Evolutionary conservation across 2,888 invertebrate species (phyloP).

Genomic region (Auanema sp.): DNA sequence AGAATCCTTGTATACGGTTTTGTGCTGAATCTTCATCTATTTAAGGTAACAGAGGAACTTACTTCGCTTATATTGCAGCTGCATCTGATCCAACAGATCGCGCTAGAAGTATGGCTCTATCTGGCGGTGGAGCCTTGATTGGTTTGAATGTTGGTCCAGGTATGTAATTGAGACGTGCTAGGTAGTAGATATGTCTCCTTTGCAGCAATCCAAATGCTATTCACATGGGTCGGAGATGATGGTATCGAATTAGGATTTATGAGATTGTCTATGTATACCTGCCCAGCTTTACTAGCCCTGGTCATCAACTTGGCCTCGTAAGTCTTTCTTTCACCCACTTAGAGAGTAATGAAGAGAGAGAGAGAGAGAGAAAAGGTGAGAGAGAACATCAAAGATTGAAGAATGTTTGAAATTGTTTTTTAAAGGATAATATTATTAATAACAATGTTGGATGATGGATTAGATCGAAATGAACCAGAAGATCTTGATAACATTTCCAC

Average conservation of each 20-base stretch:
- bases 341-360: too few species aligned
- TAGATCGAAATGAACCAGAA: conserved; percentile 16
- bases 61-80: conserved; percentile 33
- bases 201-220: conserved; percentile 32
- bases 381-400: neutral
- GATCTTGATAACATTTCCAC: conserved; percentile 13
- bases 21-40: neutral
- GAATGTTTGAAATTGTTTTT: neutral
- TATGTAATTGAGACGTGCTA: conserved; percentile 1
- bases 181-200: neutral
- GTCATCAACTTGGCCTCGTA: conserved; percentile 29
- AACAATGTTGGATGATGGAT: conserved; percentile 14
- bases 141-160: conserved; percentile 42
- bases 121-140: conserved; percentile 41
- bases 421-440: conserved; percentile 14
- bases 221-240: conserved; percentile 41
- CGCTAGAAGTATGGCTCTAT: conserved; percentile 34
- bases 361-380: neutral
- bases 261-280: conserved; percentile 38
- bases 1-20: neutral
- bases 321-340: conserved; percentile 5
- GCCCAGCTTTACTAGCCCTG: conserved; percentile 38
- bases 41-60: conserved; percentile 39
- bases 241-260: conserved; percentile 30
- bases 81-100: conserved; percentile 28